Percentiles rank a stretch among this genome's conserved stretches.
Evolutionary conservation across 2,113 vertebrate genomes (phyloP).

Genomic region (Macrotis lagotis): DNA sequence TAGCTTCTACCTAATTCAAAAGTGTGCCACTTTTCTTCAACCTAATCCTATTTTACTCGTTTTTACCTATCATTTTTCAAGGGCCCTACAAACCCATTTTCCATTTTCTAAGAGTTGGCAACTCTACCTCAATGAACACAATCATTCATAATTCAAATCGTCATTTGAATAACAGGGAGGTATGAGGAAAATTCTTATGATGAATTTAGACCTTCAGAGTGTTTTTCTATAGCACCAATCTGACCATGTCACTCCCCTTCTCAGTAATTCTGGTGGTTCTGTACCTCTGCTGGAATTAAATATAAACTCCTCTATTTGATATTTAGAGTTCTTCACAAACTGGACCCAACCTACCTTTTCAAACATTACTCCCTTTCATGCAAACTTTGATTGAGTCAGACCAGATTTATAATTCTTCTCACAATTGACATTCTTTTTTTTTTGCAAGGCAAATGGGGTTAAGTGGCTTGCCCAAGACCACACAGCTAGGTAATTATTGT

Average conservation of each 20-base stretch:
- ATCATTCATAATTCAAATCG: constrained; percentile 52
- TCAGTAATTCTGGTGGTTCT: background rate
- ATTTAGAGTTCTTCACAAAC: background rate
- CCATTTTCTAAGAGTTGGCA: background rate
- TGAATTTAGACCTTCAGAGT: background rate
- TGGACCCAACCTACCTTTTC: background rate
- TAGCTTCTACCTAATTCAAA: constrained; percentile 6
- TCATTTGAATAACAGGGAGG: constrained; percentile 4
- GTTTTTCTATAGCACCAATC: background rate
- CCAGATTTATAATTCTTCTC: background rate
- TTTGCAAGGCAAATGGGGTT: too few species aligned
- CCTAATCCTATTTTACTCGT: constrained; percentile 52
- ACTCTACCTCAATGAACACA: constrained; percentile 17
- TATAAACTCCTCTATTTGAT: background rate
- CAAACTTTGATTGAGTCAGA: background rate
- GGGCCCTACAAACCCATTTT: background rate
- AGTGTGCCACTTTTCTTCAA: constrained; percentile 27
- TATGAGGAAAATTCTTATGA: background rate
- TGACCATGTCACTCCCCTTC: background rate
- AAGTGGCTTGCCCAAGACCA: too few species aligned
- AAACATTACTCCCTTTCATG: background rate
- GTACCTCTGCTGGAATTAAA: background rate
- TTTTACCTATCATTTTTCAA: constrained; percentile 39
- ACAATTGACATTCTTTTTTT: background rate
- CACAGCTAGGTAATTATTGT: too few species aligned